Evolutionary conservation across 2,888 invertebrate species (phyloP).

Genomic region (Luperina testacea): DNA sequence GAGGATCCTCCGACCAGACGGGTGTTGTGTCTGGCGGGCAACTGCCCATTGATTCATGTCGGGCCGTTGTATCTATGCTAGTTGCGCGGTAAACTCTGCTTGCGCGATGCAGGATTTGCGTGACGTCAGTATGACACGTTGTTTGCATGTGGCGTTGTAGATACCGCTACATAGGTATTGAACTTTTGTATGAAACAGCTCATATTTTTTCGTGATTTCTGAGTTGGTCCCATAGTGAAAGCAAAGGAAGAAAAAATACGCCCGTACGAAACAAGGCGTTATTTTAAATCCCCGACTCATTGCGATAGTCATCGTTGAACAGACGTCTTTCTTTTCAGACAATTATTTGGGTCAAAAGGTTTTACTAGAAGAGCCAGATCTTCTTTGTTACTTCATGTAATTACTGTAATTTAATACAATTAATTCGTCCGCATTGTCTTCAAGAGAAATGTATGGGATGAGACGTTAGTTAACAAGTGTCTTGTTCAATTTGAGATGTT

Average conservation of each 20-base stretch:
- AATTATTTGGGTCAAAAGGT: constrained; percentile 35
- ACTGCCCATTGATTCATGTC: no score
- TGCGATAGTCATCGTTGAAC: constrained; percentile 17
- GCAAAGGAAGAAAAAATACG: neutral
- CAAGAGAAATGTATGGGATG: neutral
- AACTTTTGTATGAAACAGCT: no score
- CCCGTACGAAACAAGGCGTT: neutral
- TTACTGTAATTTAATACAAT: constrained; percentile 17
- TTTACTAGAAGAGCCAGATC: constrained; percentile 12
- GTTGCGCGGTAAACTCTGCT: no score
- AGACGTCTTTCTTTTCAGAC: constrained; percentile 4
- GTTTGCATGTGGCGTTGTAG: no score
- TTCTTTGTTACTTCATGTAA: constrained; percentile 24
- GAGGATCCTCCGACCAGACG: no score
- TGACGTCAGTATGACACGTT: no score
- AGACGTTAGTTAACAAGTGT: constrained; percentile 5
- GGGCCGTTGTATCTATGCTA: no score
- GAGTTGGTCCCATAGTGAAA: no score
- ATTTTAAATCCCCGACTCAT: constrained; percentile 24
- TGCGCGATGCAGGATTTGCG: no score
- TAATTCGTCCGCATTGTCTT: neutral
- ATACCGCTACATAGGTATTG: no score
- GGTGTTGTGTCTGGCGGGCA: no score
- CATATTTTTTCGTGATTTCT: no score
- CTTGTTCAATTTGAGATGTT: neutral